Evolutionary conservation across 2,888 invertebrate species (phyloP).

Genomic region (Athetis lepigone): DNA sequence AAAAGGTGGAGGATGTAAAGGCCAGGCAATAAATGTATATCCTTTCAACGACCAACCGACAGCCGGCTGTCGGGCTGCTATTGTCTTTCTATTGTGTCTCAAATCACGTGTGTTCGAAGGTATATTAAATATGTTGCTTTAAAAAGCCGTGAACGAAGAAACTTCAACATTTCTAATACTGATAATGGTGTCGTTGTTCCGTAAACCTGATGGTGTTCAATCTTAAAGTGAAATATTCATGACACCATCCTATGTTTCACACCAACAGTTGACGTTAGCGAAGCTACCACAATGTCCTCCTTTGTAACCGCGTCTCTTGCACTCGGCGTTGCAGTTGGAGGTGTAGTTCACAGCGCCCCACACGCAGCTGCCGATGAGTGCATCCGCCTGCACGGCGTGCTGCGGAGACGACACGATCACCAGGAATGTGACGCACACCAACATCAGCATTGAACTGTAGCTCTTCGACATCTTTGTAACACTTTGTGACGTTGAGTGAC

Average conservation of each 20-base stretch:
- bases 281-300: slow-evolving; percentile 67
- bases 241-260: slow-evolving; percentile 15
- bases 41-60: too few relatives aligned
- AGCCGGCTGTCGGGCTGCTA: too few relatives aligned
- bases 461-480: slow-evolving; percentile 38
- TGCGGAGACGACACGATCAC: slow-evolving; percentile 63
- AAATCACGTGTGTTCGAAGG: too few relatives aligned
- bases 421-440: slow-evolving; percentile 63
- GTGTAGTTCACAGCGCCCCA: slow-evolving; percentile 69
- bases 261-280: slow-evolving; percentile 55
- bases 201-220: neutral
- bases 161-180: too few relatives aligned
- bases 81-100: too few relatives aligned
- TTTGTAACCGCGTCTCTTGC: slow-evolving; percentile 60
- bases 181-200: too few relatives aligned
- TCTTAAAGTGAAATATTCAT: neutral
- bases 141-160: neutral
- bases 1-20: too few relatives aligned
- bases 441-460: slow-evolving; percentile 29
- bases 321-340: slow-evolving; percentile 65
- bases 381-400: slow-evolving; percentile 60
- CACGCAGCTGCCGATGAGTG: slow-evolving; percentile 66
- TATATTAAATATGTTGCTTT: neutral
- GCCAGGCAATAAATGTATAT: too few relatives aligned
- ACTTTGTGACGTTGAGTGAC: neutral